phyloP scores from a whole-genome alignment of 2,888 invertebrate species.

The Melanostoma scalare region DNA sequence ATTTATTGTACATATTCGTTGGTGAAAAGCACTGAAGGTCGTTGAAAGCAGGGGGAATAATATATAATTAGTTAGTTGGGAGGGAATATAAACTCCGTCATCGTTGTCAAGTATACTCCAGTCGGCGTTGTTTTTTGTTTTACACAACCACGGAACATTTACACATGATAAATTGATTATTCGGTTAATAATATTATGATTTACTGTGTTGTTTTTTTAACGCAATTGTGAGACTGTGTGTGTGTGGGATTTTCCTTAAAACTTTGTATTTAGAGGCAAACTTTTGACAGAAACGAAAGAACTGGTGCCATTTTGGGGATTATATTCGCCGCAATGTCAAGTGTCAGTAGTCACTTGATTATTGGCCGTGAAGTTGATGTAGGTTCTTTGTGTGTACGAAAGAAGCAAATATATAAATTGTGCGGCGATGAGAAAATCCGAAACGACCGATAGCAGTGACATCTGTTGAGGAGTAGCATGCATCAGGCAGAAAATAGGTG shows the following conservation, averaged over 20 bases:
- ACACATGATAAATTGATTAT: not conserved
- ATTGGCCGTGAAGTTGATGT: not conserved
- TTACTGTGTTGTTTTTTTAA: not conserved
- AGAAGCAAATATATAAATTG: not conserved
- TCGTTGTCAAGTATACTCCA: conserved; percentile 49
- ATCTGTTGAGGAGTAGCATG: too few species aligned
- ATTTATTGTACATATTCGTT: conserved; percentile 1
- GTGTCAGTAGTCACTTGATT: conserved; percentile 34
- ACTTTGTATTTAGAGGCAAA: conserved; percentile 39
- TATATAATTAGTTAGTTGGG: conserved; percentile 40
- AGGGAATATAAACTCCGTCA: conserved; percentile 59
- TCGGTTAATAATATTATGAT: not conserved
- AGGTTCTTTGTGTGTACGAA: conserved; percentile 1
- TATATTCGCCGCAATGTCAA: conserved; percentile 61
- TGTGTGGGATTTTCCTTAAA: conserved; percentile 36
- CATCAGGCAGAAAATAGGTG: not conserved
- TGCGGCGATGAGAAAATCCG: too few species aligned
- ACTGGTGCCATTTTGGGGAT: conserved; percentile 62
- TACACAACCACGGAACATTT: conserved; percentile 1
- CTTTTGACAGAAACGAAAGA: conserved; percentile 60
- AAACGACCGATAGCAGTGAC: too few species aligned
- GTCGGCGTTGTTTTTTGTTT: conserved; percentile 37
- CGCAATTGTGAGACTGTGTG: conserved; percentile 25
- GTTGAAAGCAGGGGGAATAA: conserved; percentile 15
- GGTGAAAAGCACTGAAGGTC: conserved; percentile 14